A percentile compares a stretch with the other conserved stretches of the same genome.
These are phyloP conservation scores for Pherbina coryleti DNA, from an alignment of 2,888 invertebrate species.

Conservation along the genomic window DNA sequence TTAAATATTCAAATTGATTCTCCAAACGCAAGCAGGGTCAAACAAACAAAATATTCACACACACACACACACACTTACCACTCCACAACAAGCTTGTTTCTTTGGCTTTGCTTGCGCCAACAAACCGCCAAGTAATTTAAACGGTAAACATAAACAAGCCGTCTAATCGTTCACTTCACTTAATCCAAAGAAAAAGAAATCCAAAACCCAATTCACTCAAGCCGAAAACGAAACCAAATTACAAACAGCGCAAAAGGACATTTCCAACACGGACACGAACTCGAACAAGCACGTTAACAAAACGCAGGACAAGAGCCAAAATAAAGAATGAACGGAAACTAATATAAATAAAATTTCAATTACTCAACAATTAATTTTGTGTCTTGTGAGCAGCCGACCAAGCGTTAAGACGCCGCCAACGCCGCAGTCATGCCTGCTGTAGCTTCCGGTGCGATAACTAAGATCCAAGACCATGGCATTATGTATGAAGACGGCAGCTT, in stretches of 20 bases:
- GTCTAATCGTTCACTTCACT: constrained; percentile 27
- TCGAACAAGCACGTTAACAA: not conserved
- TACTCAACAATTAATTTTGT: constrained; percentile 70
- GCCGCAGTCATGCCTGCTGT: not conserved
- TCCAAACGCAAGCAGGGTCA: not conserved
- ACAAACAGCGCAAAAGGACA: constrained; percentile 18
- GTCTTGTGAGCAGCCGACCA: constrained; percentile 66
- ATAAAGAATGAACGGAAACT: constrained; percentile 61
- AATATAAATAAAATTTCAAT: constrained; percentile 70
- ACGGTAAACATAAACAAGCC: constrained; percentile 36
- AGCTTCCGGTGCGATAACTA: constrained; percentile 21
- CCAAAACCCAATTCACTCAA: constrained; percentile 21
- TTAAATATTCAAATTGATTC: constrained; percentile 19
- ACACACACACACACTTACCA: constrained; percentile 14
- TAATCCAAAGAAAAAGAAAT: constrained; percentile 10
- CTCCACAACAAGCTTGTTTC: constrained; percentile 17
- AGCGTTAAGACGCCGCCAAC: constrained; percentile 60
- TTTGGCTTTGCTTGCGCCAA: not conserved
- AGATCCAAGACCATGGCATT: not conserved
- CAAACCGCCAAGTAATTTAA: constrained; percentile 25
- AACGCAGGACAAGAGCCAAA: not conserved
- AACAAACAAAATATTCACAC: constrained; percentile 5
- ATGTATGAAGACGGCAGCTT: not conserved
- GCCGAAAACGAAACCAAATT: constrained; percentile 38
- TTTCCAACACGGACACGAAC: not conserved